Conservation (phyloP, 2,113 vertebrate genomes). For the Meriones unguiculatus region DNA sequence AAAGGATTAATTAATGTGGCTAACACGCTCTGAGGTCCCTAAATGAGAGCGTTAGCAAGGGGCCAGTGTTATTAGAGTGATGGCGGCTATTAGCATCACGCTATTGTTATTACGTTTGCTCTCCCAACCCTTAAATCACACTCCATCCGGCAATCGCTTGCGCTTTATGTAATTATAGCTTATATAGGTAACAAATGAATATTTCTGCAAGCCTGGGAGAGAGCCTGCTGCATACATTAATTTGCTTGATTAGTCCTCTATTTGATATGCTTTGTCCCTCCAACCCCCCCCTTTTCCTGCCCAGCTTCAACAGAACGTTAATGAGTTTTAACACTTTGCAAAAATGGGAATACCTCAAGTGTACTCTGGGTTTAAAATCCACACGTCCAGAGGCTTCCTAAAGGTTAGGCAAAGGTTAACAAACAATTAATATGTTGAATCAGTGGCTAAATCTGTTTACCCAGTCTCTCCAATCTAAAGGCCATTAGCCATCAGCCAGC, state of each 20-base stretch:
- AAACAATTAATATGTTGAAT: constrained; percentile 74
- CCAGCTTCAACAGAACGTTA: constrained; percentile 75
- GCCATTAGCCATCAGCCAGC: constrained; percentile 66
- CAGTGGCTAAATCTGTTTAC: constrained; percentile 78
- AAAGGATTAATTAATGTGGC: constrained; percentile 68
- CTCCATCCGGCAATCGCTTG: constrained; percentile 69
- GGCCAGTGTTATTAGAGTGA: constrained; percentile 76
- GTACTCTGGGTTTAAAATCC: constrained; percentile 67
- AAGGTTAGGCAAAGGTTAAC: constrained; percentile 85
- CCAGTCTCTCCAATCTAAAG: constrained; percentile 66
- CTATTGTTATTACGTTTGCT: constrained; percentile 81
- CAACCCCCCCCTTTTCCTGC: constrained; percentile 50
- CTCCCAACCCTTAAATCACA: constrained; percentile 83
- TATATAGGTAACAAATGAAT: constrained; percentile 83
- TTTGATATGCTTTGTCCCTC: constrained; percentile 72
- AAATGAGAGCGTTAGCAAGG: constrained; percentile 55
- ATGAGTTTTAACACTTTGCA: constrained; percentile 61
- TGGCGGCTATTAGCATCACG: constrained; percentile 74
- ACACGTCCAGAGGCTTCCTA: constrained; percentile 66
- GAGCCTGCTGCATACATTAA: constrained; percentile 80
- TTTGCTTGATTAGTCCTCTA: constrained; percentile 81
- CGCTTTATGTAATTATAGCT: constrained; percentile 83
- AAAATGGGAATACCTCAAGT: constrained; percentile 37
- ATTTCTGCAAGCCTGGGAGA: constrained; percentile 74
- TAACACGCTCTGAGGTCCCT: constrained; percentile 62